Percentiles rank a stretch among this genome's conserved stretches.
phyloP scores from a whole-genome alignment of 1,140 invertebrate species.

The Drosophila parvula region DNA sequence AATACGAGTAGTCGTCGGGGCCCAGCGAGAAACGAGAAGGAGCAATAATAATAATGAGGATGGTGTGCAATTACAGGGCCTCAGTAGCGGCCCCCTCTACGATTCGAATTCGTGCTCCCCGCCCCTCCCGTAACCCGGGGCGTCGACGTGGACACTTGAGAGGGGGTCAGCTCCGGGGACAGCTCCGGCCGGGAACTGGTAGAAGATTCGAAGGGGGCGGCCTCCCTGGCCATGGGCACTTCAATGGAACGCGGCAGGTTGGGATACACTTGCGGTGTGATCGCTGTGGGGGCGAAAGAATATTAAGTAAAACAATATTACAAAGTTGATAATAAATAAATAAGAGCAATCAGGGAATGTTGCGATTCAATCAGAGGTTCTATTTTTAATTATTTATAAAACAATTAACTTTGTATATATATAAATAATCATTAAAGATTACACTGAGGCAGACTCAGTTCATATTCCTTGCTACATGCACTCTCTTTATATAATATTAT shows the following conservation, averaged over 20 bases:
- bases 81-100: slow-evolving; percentile 49
- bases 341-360: not conserved
- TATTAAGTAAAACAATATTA: slow-evolving; percentile 1
- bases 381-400: not conserved
- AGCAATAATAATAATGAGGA: slow-evolving; percentile 42
- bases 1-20: slow-evolving; percentile 45
- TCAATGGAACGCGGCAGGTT: slow-evolving; percentile 81
- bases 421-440: not conserved
- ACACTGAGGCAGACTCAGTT: too few species aligned
- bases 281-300: slow-evolving; percentile 55
- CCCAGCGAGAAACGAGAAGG: slow-evolving; percentile 37
- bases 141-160: slow-evolving; percentile 13
- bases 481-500: too few species aligned
- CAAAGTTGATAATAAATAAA: not conserved
- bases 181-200: not conserved
- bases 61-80: slow-evolving; percentile 46
- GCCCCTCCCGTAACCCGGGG: slow-evolving; percentile 19
- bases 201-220: not conserved
- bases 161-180: not conserved
- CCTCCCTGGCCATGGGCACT: slow-evolving; percentile 58
- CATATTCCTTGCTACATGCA: too few species aligned
- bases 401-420: not conserved
- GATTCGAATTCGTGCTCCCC: slow-evolving; percentile 16
- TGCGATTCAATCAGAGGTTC: not conserved
- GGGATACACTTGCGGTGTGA: slow-evolving; percentile 74